Evolutionary conservation across 2,888 invertebrate species (phyloP), one percentile per base, ranked within the genome.

Genomic region (Yponomeuta cagnagella): DNA sequence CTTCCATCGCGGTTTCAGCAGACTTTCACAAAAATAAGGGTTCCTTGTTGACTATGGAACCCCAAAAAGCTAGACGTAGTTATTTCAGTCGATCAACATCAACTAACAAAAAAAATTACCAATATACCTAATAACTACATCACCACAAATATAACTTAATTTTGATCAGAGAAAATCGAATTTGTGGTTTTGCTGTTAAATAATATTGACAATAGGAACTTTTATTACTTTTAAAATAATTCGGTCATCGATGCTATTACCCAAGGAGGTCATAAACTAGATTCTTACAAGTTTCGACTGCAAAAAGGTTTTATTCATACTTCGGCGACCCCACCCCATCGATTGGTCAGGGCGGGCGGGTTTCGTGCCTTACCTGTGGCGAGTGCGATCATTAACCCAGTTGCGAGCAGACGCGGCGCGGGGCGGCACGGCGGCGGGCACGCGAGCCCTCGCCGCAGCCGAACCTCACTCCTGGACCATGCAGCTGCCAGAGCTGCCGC

Each of bases 301-400:
- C 52, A 15, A 58, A 58, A 15, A 58, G 52, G 52, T 58, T 58
- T 58, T 58, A 58, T 58, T 58, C 52, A 58, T 58, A 58, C 15
- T 58, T 58, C 43, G 43, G 8, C 9, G 43, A 43, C 43, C 43
- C 48, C 37, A 67, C 68, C 48, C 43, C 84, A 92, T 92, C 91
- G 91, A 92, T 92, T 92, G 91, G 91, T 89, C 90, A 90, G 86
- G 15, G 83, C 37, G 68, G 69, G 65, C 30, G n/a, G 68, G 69
- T 8, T 30, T 84, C 83, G 87, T 87, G 88, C 81, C 85, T 84
- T 86, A 86, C 89, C 87, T 68, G 72, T 52, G 71, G 70, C 70
- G 63, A 69, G 90, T 83, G 86, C 89, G 91, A 91, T 88, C 90
- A 90, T 92, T 91, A 91, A 90, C 91, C 91, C 90, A 92, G 91